Percentiles rank a stretch among this genome's conserved stretches.
Conservation (phyloP, 1,140 invertebrate genomes). For the Amyelois transitella region DNA sequence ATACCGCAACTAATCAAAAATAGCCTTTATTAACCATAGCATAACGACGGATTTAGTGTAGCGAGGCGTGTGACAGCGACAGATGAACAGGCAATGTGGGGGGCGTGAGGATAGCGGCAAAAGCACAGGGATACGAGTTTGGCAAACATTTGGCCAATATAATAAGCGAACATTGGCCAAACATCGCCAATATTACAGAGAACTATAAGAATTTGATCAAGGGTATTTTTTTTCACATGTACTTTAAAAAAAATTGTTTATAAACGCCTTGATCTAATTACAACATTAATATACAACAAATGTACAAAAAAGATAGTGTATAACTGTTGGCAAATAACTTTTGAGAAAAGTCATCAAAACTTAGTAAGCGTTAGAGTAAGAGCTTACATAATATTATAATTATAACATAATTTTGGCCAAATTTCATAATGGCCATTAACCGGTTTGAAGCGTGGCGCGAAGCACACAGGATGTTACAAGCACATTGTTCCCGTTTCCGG, state of each 20-base stretch:
- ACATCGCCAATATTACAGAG: neutral
- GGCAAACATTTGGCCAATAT: slow-evolving; percentile 3
- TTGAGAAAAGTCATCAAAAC: slow-evolving; percentile 2
- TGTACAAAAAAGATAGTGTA: neutral
- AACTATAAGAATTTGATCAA: slow-evolving; percentile 1
- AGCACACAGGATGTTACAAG: slow-evolving; percentile 29
- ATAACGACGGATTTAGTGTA: slow-evolving; percentile 65
- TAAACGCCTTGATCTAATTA: neutral
- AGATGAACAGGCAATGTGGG: slow-evolving; percentile 59
- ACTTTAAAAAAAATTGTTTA: neutral
- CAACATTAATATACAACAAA: neutral
- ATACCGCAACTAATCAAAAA: slow-evolving; percentile 9
- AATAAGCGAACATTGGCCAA: neutral
- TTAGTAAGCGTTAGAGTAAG: slow-evolving; percentile 2
- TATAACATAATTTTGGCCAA: no score
- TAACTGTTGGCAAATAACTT: neutral
- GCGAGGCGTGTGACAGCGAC: slow-evolving; percentile 62
- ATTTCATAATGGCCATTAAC: neutral
- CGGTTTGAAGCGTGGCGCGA: slow-evolving; percentile 21
- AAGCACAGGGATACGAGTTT: slow-evolving; percentile 33
- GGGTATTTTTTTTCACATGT: neutral
- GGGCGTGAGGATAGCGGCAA: slow-evolving; percentile 59
- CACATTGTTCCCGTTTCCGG: slow-evolving; percentile 14
- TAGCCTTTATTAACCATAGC: slow-evolving; percentile 50
- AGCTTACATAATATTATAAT: neutral